A percentile compares a stretch with the other conserved stretches of the same genome.
phyloP scores from a whole-genome alignment of 2,888 invertebrate genomes.

The Sturmia bella region DNA sequence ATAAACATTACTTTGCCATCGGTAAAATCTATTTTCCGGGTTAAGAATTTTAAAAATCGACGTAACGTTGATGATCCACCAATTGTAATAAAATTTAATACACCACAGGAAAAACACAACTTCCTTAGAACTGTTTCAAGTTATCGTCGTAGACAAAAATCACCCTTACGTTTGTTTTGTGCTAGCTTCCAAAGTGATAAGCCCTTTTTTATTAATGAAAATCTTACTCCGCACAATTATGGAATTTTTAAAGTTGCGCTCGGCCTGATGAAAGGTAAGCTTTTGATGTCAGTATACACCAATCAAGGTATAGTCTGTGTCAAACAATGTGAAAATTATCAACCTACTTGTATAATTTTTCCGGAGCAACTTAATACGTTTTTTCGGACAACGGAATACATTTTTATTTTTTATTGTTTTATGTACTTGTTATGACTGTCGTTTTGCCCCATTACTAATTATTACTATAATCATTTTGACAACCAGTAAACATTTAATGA shows the following conservation, averaged over 20 bases:
- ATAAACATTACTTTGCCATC: neutral
- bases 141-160: neutral
- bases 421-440: no score
- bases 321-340: neutral
- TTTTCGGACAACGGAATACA: no score
- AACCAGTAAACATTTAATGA: no score
- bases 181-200: neutral
- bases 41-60: slow-evolving; percentile 1
- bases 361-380: no score
- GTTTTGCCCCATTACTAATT: no score
- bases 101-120: neutral
- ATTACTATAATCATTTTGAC: no score
- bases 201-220: neutral
- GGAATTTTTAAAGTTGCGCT: no score
- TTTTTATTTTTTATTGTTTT: no score
- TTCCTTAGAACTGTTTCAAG: neutral
- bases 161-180: neutral
- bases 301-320: slow-evolving; percentile 8
- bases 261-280: slow-evolving; percentile 9
- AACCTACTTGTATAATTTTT: no score
- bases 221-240: neutral
- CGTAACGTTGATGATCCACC: slow-evolving; percentile 21
- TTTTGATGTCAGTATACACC: slow-evolving; percentile 15
- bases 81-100: slow-evolving; percentile 15
- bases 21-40: slow-evolving; percentile 2